Base-by-base conservation (phyloP, 2,797 vertebrate genomes). In the Euphonia xanthogaster region DNA sequence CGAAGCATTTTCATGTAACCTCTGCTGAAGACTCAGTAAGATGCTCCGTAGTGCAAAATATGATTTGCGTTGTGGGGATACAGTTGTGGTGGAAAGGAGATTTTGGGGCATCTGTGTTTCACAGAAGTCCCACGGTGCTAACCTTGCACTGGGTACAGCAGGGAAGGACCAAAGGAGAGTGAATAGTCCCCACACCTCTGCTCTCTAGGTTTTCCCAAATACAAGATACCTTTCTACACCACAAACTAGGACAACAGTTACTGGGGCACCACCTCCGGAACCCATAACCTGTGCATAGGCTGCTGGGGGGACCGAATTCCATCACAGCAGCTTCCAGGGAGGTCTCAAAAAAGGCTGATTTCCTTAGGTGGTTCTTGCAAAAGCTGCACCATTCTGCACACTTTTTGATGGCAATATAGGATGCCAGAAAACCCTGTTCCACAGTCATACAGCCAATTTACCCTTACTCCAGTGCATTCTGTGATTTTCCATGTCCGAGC, bases 91-190 rank as follows among this genome's bases (percentile, higher is more conserved):
- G 65, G 19, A 68, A 85, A 67, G 16, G 31, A 68, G 51, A 30
- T 70, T 60, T 55, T 10, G 55, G 48, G 45, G 42, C 58, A 23
- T 65, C 53, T 33, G 57, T 63, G 40, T 77, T 93, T 63, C 2
- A 1, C 28, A 11, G 6, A 33, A 90, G 57, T 57, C 63, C 45
- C 1, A 1, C 1, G 0, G 53, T 25, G 30, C 65, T 70, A 47
- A 58, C 51, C 23, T 60, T 50, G 48, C 37, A 3, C 24, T 33
- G 71, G 33, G 63, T 77, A 42, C 68, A 44, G 57, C 8, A 7
- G 65, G 39, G 50, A 10, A 19, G 61, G n/a, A 83, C 57, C 65
- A 25, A 24, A 76, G 37, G 44, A 23, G 19, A 45, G 22, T 4
- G 0, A 50, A 47, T 1, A 10, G 35, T 44, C 11, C 39, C 45